Percentiles rank a stretch among this genome's conserved stretches.
Evolutionary conservation across 1,140 invertebrate species (phyloP).

Genomic region (Eubasilissa regina): DNA sequence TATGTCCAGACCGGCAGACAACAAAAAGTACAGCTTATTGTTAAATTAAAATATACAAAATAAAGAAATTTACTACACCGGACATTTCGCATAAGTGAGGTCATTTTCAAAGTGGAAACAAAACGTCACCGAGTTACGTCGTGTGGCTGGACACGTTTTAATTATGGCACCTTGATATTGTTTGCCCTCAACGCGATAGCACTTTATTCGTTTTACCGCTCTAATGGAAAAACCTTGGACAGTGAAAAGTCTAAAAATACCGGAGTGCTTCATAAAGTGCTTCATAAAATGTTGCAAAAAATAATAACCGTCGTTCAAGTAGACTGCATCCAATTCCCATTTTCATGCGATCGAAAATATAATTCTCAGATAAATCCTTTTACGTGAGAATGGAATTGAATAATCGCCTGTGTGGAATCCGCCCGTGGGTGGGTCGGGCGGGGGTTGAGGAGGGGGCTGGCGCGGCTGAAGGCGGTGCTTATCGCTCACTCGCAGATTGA

Average conservation of each 20-base stretch:
- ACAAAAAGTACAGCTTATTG: no score
- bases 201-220: background rate
- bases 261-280: conserved; percentile 25
- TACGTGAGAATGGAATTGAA: conserved; percentile 47
- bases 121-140: no score
- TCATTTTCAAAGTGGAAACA: no score
- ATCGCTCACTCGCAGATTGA: conserved; percentile 61
- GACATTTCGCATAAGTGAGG: no score
- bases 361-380: conserved; percentile 45
- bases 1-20: no score
- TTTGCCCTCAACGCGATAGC: no score
- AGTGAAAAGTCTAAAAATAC: conserved; percentile 25
- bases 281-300: conserved; percentile 35
- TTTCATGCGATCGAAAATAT: conserved; percentile 41
- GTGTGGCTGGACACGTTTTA: no score
- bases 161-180: no score
- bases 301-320: conserved; percentile 36
- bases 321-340: conserved; percentile 42
- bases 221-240: conserved; percentile 29
- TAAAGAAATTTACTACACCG: no score
- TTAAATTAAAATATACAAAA: no score
- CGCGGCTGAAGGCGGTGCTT: conserved; percentile 56
- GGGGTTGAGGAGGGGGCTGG: conserved; percentile 26
- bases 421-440: conserved; percentile 6
- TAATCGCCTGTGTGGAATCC: conserved; percentile 38